phyloP scores from a whole-genome alignment of 2,113 vertebrate genomes.

The Channa argus region DNA sequence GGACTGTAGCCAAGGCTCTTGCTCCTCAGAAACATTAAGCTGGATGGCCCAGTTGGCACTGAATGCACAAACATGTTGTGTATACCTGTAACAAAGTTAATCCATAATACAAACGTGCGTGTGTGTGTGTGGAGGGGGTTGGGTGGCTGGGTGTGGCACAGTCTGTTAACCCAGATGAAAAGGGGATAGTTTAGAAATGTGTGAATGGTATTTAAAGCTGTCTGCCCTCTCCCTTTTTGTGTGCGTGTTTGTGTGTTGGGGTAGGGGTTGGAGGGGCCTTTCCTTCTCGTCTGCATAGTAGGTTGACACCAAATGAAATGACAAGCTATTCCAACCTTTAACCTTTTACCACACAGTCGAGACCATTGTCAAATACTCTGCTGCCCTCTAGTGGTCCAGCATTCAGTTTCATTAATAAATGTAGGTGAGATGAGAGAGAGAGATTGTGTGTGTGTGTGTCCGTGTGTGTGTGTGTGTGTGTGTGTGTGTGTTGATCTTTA shows the following conservation, averaged over 20 bases:
- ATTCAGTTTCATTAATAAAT: not conserved
- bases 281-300: not conserved
- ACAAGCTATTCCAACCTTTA: slow-evolving; percentile 27
- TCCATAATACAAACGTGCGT: slow-evolving; percentile 39
- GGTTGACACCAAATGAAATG: slow-evolving; percentile 4
- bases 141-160: not conserved
- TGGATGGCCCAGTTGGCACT: slow-evolving; percentile 61
- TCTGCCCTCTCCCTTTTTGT: not conserved
- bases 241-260: slow-evolving; percentile 19
- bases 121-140: slow-evolving; percentile 9
- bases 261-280: slow-evolving; percentile 15
- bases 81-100: slow-evolving; percentile 60
- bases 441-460: not conserved
- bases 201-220: slow-evolving; percentile 45
- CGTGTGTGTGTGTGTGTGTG: slow-evolving; percentile 1
- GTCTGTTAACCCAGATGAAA: slow-evolving; percentile 33
- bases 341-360: not conserved
- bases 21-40: slow-evolving; percentile 35
- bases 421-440: not conserved
- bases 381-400: slow-evolving; percentile 72
- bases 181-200: slow-evolving; percentile 50
- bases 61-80: slow-evolving; percentile 54
- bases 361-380: slow-evolving; percentile 35
- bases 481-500: not conserved
- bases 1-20: slow-evolving; percentile 7